Evolutionary conservation across 2,888 invertebrate genomes (phyloP).

Genomic region (Abrostola triplasia): DNA sequence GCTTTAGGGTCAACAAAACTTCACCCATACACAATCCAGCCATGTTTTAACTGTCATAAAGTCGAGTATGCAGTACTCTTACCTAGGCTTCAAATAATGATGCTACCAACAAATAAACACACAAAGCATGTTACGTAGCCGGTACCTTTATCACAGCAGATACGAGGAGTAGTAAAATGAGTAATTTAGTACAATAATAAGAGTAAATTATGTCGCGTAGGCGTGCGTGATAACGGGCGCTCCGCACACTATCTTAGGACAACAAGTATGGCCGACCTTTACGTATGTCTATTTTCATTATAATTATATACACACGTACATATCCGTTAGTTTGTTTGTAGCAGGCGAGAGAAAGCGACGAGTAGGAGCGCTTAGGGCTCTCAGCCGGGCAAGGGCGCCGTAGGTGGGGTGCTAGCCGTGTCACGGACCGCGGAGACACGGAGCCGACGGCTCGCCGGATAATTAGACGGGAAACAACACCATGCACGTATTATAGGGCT

Average conservation of each 20-base stretch:
- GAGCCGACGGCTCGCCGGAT: slow-evolving; percentile 11
- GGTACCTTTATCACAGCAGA: slow-evolving; percentile 44
- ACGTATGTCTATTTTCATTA: slow-evolving; percentile 24
- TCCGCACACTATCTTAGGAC: slow-evolving; percentile 44
- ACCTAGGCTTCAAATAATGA: slow-evolving; percentile 7
- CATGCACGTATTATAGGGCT: slow-evolving; percentile 15
- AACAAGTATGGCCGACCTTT: slow-evolving; percentile 49
- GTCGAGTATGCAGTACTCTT: not conserved
- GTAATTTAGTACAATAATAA: slow-evolving; percentile 53
- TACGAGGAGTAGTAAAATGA: slow-evolving; percentile 47
- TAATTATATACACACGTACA: slow-evolving; percentile 28
- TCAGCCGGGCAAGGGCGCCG: slow-evolving; percentile 28
- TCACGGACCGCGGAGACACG: slow-evolving; percentile 12
- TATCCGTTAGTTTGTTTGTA: slow-evolving; percentile 30
- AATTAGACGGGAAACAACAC: slow-evolving; percentile 19
- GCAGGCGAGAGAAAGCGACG: slow-evolving; percentile 36
- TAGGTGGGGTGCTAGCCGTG: slow-evolving; percentile 21
- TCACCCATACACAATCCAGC: not conserved
- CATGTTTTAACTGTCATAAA: slow-evolving; percentile 1
- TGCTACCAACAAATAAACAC: slow-evolving; percentile 7
- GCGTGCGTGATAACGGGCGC: slow-evolving; percentile 46
- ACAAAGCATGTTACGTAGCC: slow-evolving; percentile 9
- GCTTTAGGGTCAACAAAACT: slow-evolving; percentile 22
- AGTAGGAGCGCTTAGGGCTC: slow-evolving; percentile 34
- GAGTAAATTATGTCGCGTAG: slow-evolving; percentile 53